Evolutionary conservation across 2,113 vertebrate species (phyloP).

Genomic region (Scomber scombrus): DNA sequence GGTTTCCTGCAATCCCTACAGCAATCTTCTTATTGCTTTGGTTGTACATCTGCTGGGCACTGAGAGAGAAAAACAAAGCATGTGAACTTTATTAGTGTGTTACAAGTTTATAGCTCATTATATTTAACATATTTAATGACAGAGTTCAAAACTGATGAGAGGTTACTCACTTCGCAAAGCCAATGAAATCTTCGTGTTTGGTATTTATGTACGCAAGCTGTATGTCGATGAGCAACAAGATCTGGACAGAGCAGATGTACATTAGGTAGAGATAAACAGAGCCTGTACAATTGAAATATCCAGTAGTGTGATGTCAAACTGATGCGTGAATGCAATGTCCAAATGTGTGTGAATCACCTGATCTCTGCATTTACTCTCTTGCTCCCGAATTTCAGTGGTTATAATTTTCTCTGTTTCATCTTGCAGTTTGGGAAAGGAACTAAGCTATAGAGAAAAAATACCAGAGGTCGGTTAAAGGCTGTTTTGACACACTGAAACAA

Average conservation of each 20-base stretch:
- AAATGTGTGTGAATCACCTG: conserved; percentile 84
- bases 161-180: conserved; percentile 91
- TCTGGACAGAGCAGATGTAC: conserved; percentile 75
- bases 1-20: conserved; percentile 85
- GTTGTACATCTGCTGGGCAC: conserved; percentile 89
- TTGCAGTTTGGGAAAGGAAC: conserved; percentile 90
- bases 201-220: conserved; percentile 97
- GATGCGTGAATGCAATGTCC: background rate
- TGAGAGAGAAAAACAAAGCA: conserved; percentile 57
- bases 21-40: conserved; percentile 87
- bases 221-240: conserved; percentile 91
- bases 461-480: background rate
- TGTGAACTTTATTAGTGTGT: background rate
- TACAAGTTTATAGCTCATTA: background rate
- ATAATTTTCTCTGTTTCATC: conserved; percentile 93
- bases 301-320: background rate
- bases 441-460: conserved; percentile 83
- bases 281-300: background rate
- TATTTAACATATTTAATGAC: background rate
- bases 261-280: conserved; percentile 11
- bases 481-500: background rate
- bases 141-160: background rate
- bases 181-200: conserved; percentile 96
- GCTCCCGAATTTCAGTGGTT: conserved; percentile 90
- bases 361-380: conserved; percentile 92